Evolutionary conservation across 2,888 invertebrate species (phyloP), one percentile per base, ranked within the genome.

Genomic region (Drosophila tanythrix): DNA sequence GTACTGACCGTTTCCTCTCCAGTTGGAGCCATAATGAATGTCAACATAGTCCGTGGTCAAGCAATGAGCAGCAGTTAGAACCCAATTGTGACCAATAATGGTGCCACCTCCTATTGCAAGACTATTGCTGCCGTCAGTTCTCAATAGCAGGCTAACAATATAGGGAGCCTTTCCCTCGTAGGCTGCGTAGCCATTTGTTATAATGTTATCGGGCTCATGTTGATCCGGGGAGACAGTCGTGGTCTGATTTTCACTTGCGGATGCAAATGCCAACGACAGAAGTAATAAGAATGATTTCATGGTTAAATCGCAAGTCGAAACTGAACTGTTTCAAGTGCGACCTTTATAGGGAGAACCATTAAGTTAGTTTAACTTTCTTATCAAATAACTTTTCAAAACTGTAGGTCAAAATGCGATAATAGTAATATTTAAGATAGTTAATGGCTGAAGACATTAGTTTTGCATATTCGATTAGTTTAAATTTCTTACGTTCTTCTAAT

Each of bases 151-250:
- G 10, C 84, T 85, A n/a, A 89, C 83, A 57, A 88, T 85, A 36
- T 90, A 89, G 10, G 88, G 82, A n/a, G 83, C 81, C 57, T 86
- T 77, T 8, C 83, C 82, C 7, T 63, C 78, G 6, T 25, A 25
- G 2, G 90, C 87, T 1, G 70, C 15, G 27, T 79, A 78, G 4
- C 91, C 92, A 53, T 91, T 88, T 43, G 83, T 82, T 13, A 91
- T 91, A 35, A 82, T 70, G 8, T 46, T 46, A 0, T 70, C 31
- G 1, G 40, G 58, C 3, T 11, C 33, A 6, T 62, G 46, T 8
- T 27, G 48, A 18, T 50, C 52, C 10, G 35, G 15, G 33, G 43
- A 18, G 6, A 1, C n/a, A 46, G 15, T 38, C 27, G 35, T 18
- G 29, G 57, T 57, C 13, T 50, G 27, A 50, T 67, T 55, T 3